Conservation (phyloP, 2,888 invertebrate genomes). For the Tholera decimalis region DNA sequence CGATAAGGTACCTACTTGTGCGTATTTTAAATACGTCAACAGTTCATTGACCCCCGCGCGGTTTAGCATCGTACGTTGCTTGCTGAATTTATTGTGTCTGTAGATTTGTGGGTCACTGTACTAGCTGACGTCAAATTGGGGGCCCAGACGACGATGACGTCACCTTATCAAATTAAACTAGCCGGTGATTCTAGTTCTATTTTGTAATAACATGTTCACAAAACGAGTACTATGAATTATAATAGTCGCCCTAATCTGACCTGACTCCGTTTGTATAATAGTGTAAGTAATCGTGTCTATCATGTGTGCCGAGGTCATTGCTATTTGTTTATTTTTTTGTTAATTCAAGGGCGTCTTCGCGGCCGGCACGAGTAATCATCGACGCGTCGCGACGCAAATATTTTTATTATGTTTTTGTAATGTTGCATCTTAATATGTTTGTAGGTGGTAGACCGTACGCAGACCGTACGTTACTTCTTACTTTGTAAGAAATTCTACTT, state of each 20-base stretch:
- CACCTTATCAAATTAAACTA: constrained; percentile 83
- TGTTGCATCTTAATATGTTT: constrained; percentile 22
- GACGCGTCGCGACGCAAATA: constrained; percentile 57
- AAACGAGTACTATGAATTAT: constrained; percentile 84
- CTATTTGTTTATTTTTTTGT: constrained; percentile 88
- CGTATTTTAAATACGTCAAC: constrained; percentile 90
- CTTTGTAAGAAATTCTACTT: constrained; percentile 6
- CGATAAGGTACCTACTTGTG: constrained; percentile 88
- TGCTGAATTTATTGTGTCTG: constrained; percentile 90
- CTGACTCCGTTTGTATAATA: constrained; percentile 81
- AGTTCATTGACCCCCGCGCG: constrained; percentile 88
- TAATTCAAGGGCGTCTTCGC: constrained; percentile 85
- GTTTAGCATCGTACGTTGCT: constrained; percentile 86
- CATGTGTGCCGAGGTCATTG: constrained; percentile 89
- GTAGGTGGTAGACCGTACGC: no score
- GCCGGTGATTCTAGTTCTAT: constrained; percentile 87
- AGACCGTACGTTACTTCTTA: no score
- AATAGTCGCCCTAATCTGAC: constrained; percentile 88
- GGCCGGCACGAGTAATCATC: constrained; percentile 62
- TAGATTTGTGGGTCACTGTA: constrained; percentile 90
- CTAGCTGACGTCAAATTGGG: constrained; percentile 88
- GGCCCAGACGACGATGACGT: constrained; percentile 87
- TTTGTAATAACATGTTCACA: constrained; percentile 81
- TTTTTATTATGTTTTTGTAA: constrained; percentile 56
- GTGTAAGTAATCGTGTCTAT: constrained; percentile 80